Evolutionary conservation across 2,113 vertebrate species (phyloP).

Genomic region (Sporophila hypoxantha): DNA sequence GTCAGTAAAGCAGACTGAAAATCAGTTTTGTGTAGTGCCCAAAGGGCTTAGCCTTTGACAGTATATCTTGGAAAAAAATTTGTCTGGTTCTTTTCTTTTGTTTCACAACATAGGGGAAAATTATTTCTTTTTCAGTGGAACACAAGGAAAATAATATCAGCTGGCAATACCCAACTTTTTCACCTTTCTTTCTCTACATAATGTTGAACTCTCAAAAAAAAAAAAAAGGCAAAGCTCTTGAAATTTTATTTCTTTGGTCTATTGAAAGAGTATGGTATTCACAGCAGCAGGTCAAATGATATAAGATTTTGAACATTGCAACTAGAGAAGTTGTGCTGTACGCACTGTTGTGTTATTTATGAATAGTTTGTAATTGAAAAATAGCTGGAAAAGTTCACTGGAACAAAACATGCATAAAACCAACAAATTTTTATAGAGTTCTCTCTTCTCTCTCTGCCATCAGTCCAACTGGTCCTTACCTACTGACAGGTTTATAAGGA

Average conservation of each 20-base stretch:
- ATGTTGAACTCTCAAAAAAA: not conserved
- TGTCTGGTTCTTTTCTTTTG: not conserved
- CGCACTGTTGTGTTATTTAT: not conserved
- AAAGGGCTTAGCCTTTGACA: not conserved
- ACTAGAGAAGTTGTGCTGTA: not conserved
- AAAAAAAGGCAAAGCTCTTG: not conserved
- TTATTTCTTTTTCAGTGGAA: not conserved
- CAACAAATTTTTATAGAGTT: not conserved
- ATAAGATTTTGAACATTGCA: not conserved
- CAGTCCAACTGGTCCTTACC: not conserved
- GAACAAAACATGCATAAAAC: not conserved
- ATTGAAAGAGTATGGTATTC: not conserved
- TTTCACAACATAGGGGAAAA: not conserved
- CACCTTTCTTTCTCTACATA: not conserved
- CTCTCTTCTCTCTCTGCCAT: not conserved
- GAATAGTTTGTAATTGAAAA: not conserved
- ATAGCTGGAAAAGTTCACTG: not conserved
- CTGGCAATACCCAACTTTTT: not conserved
- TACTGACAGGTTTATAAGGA: not conserved
- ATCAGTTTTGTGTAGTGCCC: not conserved
- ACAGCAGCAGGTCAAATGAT: not conserved
- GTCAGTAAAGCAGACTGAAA: not conserved
- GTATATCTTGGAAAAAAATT: not conserved
- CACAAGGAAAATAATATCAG: not conserved
- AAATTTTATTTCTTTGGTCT: not conserved